Percentiles rank a stretch among this genome's conserved stretches.
Conservation (phyloP, 2,888 invertebrate species). For the Tenthredo amoena region DNA sequence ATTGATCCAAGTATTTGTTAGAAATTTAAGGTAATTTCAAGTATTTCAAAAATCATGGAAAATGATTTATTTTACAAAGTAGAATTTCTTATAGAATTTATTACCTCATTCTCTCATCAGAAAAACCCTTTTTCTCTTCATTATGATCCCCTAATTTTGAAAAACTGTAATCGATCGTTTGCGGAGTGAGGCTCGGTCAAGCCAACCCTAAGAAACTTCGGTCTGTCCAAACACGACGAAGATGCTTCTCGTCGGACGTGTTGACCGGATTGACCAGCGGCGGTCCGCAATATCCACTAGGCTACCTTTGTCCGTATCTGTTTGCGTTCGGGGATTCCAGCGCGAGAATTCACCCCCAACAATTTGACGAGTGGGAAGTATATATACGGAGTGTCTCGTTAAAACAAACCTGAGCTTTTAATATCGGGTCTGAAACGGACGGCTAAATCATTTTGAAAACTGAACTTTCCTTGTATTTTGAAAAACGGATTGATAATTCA, state of each 20-base stretch:
- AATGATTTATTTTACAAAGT: not conserved
- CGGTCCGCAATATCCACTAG: slow-evolving; percentile 49
- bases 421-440: not conserved
- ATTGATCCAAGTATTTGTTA: not conserved
- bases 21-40: not conserved
- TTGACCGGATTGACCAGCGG: slow-evolving; percentile 66
- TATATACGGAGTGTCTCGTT: not conserved
- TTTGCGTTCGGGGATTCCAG: slow-evolving; percentile 62
- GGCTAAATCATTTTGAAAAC: not conserved
- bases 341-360: slow-evolving; percentile 42
- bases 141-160: not conserved
- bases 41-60: not conserved
- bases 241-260: slow-evolving; percentile 61
- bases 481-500: not conserved
- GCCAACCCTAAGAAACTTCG: slow-evolving; percentile 46
- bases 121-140: not conserved
- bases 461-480: not conserved
- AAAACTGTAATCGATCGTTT: slow-evolving; percentile 18
- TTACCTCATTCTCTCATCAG: not conserved
- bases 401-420: not conserved
- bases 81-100: not conserved
- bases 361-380: not conserved
- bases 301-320: slow-evolving; percentile 68
- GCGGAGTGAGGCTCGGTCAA: not conserved
- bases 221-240: slow-evolving; percentile 71